phyloP scores from a whole-genome alignment of 2,113 vertebrate species.

The Lasiurus borealis region DNA sequence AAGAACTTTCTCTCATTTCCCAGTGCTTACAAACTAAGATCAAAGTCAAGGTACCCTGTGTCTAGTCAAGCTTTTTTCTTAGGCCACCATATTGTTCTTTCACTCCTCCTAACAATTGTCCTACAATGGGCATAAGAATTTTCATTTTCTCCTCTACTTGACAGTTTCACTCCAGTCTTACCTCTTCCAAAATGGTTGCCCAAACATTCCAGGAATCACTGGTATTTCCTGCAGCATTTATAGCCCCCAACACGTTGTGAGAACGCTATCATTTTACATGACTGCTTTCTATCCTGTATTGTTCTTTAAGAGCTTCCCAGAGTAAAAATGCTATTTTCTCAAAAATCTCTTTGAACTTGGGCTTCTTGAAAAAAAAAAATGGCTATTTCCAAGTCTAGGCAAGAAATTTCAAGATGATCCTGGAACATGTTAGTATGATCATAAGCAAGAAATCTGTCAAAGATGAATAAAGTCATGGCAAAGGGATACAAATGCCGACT shows the following conservation, averaged over 20 bases:
- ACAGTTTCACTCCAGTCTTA: not conserved
- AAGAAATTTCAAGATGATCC: constrained; percentile 49
- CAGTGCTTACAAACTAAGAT: not conserved
- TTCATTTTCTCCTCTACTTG: not conserved
- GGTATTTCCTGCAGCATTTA: not conserved
- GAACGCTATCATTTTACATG: not conserved
- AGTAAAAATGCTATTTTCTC: not conserved
- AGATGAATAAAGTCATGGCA: not conserved
- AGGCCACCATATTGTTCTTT: not conserved
- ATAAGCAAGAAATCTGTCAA: constrained; percentile 43
- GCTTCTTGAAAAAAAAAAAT: constrained; percentile 38
- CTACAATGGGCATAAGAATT: not conserved
- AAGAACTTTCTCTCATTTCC: not conserved
- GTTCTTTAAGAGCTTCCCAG: not conserved
- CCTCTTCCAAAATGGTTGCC: constrained; percentile 33
- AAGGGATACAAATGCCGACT: not conserved
- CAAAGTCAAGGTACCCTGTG: not conserved
- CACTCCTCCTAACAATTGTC: not conserved
- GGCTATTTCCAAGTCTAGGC: not conserved
- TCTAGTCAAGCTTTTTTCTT: not conserved
- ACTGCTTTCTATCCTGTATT: not conserved
- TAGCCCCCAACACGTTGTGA: not conserved
- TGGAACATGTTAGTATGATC: not conserved
- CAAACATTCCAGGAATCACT: not conserved
- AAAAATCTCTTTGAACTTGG: constrained; percentile 7